phyloP scores from a whole-genome alignment of 2,113 vertebrate genomes.

The Semicossyphus pulcher region DNA sequence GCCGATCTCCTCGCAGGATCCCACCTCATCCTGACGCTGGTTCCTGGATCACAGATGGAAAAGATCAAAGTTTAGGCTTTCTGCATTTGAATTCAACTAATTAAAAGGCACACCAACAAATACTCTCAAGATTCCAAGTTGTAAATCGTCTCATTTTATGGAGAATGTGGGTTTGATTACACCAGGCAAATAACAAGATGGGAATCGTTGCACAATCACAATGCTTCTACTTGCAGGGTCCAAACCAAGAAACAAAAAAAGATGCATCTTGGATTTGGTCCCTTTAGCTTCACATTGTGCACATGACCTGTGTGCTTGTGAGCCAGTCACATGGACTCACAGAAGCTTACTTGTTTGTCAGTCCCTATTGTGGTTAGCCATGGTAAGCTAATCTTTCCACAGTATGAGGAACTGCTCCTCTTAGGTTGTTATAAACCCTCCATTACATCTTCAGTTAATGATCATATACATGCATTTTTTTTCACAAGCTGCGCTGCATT shows the following conservation, averaged over 20 bases:
- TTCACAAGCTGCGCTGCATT: neutral
- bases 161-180: too few species aligned
- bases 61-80: neutral
- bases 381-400: neutral
- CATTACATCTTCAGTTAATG: neutral
- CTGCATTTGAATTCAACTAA: neutral
- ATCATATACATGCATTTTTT: neutral
- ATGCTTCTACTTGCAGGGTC: too few species aligned
- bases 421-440: too few species aligned
- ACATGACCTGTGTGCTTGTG: neutral
- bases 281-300: neutral
- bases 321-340: neutral
- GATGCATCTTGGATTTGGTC: neutral
- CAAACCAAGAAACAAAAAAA: too few species aligned
- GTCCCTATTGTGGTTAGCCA: neutral
- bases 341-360: neutral
- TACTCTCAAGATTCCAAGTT: too few species aligned
- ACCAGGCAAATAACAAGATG: too few species aligned
- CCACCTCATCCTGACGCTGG: constrained; percentile 81
- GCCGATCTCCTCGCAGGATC: constrained; percentile 85
- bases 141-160: too few species aligned
- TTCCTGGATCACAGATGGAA: constrained; percentile 82
- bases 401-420: neutral
- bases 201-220: too few species aligned
- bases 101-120: neutral